Conservation (phyloP, 2,888 invertebrate species). For the Alcis repandata region DNA sequence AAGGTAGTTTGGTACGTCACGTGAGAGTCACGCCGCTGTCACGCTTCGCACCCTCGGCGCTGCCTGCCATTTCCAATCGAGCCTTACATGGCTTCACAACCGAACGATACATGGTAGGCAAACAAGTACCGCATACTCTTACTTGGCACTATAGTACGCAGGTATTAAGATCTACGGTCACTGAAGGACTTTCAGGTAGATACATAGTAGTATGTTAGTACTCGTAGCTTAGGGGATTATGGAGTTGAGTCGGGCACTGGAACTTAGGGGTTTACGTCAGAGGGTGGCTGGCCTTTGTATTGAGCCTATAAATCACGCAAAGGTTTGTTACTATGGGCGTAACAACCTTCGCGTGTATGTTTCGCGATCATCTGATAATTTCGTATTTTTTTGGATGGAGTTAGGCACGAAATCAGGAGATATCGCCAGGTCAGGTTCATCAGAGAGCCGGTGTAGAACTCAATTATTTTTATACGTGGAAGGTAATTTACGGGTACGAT, state of each 20-base stretch:
- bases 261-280: slow-evolving; percentile 16
- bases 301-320: slow-evolving; percentile 4
- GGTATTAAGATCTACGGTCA: slow-evolving; percentile 15
- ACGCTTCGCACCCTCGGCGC: slow-evolving; percentile 35
- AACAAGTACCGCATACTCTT: slow-evolving; percentile 28
- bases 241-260: slow-evolving; percentile 29
- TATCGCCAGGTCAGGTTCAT: neutral
- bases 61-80: slow-evolving; percentile 51
- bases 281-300: slow-evolving; percentile 11
- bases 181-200: slow-evolving; percentile 7
- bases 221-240: slow-evolving; percentile 22
- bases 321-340: neutral
- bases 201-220: neutral
- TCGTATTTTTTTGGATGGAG: neutral
- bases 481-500: neutral
- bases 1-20: slow-evolving; percentile 24
- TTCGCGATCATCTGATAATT: neutral
- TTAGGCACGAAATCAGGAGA: neutral
- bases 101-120: no score
- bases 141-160: neutral
- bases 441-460: neutral
- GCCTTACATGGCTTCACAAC: slow-evolving; percentile 54
- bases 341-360: neutral
- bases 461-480: slow-evolving; percentile 1
- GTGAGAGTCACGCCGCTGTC: slow-evolving; percentile 48